Evolutionary conservation across 1,140 invertebrate species (phyloP), one percentile per base, ranked within the genome.

Genomic region (Vanessa tameamea): DNA sequence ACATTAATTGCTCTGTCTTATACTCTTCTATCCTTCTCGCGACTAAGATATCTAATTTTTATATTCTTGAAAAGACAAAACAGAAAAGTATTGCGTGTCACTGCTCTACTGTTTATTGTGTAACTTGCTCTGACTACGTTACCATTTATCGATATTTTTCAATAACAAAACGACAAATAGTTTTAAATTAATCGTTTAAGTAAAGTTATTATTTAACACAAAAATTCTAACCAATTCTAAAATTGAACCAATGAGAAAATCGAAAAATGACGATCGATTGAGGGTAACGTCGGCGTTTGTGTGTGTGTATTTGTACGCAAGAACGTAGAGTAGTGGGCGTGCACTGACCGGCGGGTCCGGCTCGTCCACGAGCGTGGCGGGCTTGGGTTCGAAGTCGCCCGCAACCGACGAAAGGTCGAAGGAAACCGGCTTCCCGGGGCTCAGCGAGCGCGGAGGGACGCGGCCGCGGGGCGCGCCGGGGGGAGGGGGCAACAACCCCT

Each of bases 401-500:
- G 83, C 76, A n/a, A 89, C 76, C 65, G 91, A 31, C 69, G 92
- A 64, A 73, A 93, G 71, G 87, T 93, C 83, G 89, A 90, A 90
- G 63, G 82, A 81, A 57, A 79, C 65, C 16, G 88, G 93, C 88
- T 90, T 94, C 92, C 72, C 90, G 75, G 77, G 93, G 72, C 79
- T 92, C 81, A 78, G 92, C 74, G 93, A 87, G 69, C 93, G 92
- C 0, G 93, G 81, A 3, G 93, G 82, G 0, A 85, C 78, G 37
- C 77, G 83, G 15, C 88, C 7, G 77, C 87, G 55, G 85, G 87
- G 55, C 66, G 82, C 3, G 87, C 86, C 0, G 89, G 96, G 95
- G 2, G 95, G 95, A 20, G 95, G 96, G 26, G 96, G 95, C 31
- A 96, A 94, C 15, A 93, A 84, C 0, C 91, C 92, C 81, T 92